These are phyloP conservation scores for Channa maculata DNA, from an alignment of 2,113 vertebrate genomes.

Conservation along the genomic window DNA sequence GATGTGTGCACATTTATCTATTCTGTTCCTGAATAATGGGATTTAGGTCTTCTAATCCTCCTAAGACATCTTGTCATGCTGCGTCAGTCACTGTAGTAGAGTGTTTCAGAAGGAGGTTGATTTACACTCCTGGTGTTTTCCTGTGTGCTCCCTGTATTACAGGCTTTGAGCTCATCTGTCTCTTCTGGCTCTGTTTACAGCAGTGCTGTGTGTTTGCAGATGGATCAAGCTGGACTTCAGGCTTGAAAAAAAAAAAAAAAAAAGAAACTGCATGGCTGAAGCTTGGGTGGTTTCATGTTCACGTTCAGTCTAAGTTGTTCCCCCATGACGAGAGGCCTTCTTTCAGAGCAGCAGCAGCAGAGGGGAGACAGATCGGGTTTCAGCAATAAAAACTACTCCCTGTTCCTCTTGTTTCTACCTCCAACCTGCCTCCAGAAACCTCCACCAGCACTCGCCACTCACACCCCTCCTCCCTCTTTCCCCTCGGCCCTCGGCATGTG, in stretches of 20 bases:
- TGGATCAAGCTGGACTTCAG: conserved; percentile 21
- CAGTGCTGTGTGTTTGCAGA: conserved; percentile 35
- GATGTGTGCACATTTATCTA: too few species aligned
- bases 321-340: conserved; percentile 27
- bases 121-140: conserved; percentile 25
- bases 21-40: too few species aligned
- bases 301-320: background rate
- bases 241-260: conserved; percentile 17
- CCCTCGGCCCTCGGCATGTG: background rate
- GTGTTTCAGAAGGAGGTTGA: background rate
- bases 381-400: conserved; percentile 30
- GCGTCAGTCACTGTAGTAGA: background rate
- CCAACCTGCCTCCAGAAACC: background rate
- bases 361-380: conserved; percentile 36
- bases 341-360: background rate
- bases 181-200: conserved; percentile 46
- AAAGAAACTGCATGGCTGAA: conserved; percentile 28
- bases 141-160: conserved; percentile 26
- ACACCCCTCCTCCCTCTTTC: background rate
- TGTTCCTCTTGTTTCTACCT: conserved; percentile 10
- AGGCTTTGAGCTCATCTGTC: conserved; percentile 35
- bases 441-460: background rate
- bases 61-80: background rate
- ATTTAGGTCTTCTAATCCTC: background rate
- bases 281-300: conserved; percentile 70